These are phyloP conservation scores for Paracentrotus lividus DNA, from an alignment of 53 echinoderm and acorn worm species.

Conservation along the genomic window DNA sequence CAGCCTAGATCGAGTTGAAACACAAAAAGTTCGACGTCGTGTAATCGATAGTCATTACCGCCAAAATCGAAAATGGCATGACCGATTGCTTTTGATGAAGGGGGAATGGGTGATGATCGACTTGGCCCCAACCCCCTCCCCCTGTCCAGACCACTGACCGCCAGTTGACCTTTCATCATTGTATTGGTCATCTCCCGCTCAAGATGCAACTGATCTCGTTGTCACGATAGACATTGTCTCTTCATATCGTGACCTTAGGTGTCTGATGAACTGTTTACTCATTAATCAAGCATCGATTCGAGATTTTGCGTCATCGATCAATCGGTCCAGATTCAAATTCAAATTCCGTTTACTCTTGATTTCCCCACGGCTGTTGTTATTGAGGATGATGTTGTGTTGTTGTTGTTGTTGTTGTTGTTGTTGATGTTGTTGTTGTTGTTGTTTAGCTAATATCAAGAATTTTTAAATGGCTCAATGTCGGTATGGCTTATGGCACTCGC, in stretches of 20 bases:
- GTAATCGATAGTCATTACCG: conserved; percentile 17
- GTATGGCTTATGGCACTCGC: too few relatives aligned
- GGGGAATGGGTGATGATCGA: background rate
- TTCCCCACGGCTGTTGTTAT: too few relatives aligned
- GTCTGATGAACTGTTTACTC: background rate
- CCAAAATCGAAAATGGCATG: background rate
- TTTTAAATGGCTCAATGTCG: background rate
- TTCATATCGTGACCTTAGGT: background rate
- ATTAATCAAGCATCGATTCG: conserved; percentile 23
- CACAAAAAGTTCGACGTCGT: background rate
- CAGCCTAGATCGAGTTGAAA: background rate
- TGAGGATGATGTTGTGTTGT: too few relatives aligned
- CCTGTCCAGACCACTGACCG: background rate
- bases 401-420: background rate
- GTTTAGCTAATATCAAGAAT: background rate
- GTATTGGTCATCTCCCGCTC: background rate
- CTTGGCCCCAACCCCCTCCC: background rate
- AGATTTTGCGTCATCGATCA: background rate
- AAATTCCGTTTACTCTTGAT: background rate
- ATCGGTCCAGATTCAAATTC: background rate
- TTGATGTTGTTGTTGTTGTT: background rate
- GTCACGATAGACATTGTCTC: background rate
- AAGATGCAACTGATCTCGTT: background rate
- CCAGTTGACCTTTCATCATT: background rate
- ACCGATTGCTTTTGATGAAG: conserved; percentile 6